Percentiles rank a stretch among this genome's conserved stretches.
Conservation (phyloP, 2,797 vertebrate genomes). For the Apogon talboti region DNA sequence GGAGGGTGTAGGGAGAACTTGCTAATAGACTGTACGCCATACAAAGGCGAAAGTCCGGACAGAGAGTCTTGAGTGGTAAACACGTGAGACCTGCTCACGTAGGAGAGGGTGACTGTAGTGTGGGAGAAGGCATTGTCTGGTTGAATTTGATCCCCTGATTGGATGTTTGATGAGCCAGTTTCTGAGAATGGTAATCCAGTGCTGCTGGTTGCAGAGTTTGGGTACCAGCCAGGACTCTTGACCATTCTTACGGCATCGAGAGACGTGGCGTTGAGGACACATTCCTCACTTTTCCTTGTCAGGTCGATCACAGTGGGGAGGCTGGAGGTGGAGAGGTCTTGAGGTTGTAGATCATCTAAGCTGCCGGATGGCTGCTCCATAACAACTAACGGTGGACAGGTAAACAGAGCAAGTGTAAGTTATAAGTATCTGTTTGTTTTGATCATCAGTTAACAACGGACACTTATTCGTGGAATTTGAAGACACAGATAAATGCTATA, state of each 20-base stretch:
- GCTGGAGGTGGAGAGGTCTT: conserved; percentile 79
- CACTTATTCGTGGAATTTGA: too few species aligned
- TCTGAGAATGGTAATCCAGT: conserved; percentile 67
- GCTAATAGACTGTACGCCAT: conserved; percentile 72
- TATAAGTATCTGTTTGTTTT: too few species aligned
- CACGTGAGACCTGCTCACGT: conserved; percentile 85
- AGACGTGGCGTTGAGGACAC: conserved; percentile 62
- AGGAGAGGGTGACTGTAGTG: conserved; percentile 87
- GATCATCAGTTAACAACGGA: too few species aligned
- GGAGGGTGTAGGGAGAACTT: conserved; percentile 74
- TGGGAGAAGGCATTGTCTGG: conserved; percentile 84
- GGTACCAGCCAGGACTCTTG: conserved; percentile 75
- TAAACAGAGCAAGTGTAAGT: not conserved
- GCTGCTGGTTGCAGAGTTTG: conserved; percentile 62
- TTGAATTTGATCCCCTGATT: conserved; percentile 76
- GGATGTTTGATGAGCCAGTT: conserved; percentile 58
- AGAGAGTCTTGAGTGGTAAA: conserved; percentile 73
- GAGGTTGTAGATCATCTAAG: conserved; percentile 81
- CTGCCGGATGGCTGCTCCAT: conserved; percentile 84
- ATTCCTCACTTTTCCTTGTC: conserved; percentile 73
- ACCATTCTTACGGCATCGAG: conserved; percentile 70
- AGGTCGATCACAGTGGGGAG: conserved; percentile 76
- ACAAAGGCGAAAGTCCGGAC: conserved; percentile 69
- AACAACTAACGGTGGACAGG: conserved; percentile 68
- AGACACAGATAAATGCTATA: too few species aligned